Percentiles rank a stretch among this genome's conserved stretches.
Conservation (phyloP, 2,888 invertebrate species). For the Mythimna pallens region DNA sequence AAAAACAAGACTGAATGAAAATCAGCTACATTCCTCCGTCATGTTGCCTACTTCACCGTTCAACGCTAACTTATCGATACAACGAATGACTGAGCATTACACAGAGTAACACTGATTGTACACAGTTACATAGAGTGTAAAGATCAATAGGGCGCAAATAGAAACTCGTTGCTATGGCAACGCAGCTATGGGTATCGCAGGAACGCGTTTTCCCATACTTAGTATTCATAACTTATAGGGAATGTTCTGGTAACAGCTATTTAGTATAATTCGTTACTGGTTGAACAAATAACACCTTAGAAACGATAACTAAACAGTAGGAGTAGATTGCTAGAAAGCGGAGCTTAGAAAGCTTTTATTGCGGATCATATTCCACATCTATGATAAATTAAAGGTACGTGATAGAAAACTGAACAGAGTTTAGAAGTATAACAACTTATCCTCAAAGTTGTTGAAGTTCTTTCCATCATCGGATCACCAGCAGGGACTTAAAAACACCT, state of each 20-base stretch:
- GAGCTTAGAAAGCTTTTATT: slow-evolving; percentile 1
- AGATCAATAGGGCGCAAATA: slow-evolving; percentile 47
- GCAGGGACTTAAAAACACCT: too few species aligned
- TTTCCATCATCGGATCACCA: too few species aligned
- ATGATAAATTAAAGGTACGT: too few species aligned
- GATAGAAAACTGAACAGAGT: too few species aligned
- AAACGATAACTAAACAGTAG: not conserved
- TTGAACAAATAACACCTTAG: not conserved
- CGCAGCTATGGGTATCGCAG: slow-evolving; percentile 11
- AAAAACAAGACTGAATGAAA: not conserved
- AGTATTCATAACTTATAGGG: slow-evolving; percentile 25
- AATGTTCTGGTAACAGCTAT: slow-evolving; percentile 17
- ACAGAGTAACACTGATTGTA: slow-evolving; percentile 42
- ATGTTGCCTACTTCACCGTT: slow-evolving; percentile 2
- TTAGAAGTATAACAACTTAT: too few species aligned
- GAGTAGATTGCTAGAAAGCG: not conserved
- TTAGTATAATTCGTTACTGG: slow-evolving; percentile 4
- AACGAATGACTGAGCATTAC: slow-evolving; percentile 31
- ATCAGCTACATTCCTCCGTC: not conserved
- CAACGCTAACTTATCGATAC: slow-evolving; percentile 17
- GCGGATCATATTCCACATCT: too few species aligned
- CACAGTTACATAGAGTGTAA: slow-evolving; percentile 20
- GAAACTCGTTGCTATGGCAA: slow-evolving; percentile 41
- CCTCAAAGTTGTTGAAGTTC: too few species aligned
- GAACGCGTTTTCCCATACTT: slow-evolving; percentile 32